These are phyloP conservation scores for Melolontha melolontha DNA, from an alignment of 2,888 invertebrate species.

Conservation along the genomic window DNA sequence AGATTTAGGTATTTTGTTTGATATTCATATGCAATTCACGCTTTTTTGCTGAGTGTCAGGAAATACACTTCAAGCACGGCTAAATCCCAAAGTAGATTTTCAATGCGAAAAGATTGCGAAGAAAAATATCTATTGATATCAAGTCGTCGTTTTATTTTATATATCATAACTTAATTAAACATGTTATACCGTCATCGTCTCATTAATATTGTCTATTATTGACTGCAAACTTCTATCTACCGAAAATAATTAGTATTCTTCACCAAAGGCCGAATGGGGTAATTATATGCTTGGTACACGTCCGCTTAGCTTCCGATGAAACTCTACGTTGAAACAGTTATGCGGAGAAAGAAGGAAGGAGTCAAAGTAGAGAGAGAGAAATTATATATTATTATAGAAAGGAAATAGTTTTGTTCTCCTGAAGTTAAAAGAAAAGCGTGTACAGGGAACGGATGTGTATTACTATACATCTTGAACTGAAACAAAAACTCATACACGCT, in stretches of 20 bases:
- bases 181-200: neutral
- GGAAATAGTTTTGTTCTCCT: neutral
- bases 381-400: no score
- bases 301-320: conserved; percentile 8
- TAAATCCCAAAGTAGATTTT: no score
- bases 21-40: no score
- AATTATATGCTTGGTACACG: conserved; percentile 14
- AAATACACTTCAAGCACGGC: no score
- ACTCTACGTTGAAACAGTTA: conserved; percentile 15
- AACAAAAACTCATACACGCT: conserved; percentile 15
- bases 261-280: conserved; percentile 13
- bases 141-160: no score
- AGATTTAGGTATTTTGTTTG: no score
- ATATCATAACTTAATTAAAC: no score
- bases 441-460: neutral
- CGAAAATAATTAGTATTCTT: conserved; percentile 30
- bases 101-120: no score
- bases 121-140: no score
- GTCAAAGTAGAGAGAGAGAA: no score
- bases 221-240: conserved; percentile 4
- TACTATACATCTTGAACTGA: conserved; percentile 17
- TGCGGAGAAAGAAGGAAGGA: neutral
- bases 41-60: no score
- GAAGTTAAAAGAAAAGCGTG: conserved; percentile 4
- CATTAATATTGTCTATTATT: conserved; percentile 7